Evolutionary conservation across 92 coral and sea anemone genomes (phyloP).

Genomic region (Paragorgia papillata): DNA sequence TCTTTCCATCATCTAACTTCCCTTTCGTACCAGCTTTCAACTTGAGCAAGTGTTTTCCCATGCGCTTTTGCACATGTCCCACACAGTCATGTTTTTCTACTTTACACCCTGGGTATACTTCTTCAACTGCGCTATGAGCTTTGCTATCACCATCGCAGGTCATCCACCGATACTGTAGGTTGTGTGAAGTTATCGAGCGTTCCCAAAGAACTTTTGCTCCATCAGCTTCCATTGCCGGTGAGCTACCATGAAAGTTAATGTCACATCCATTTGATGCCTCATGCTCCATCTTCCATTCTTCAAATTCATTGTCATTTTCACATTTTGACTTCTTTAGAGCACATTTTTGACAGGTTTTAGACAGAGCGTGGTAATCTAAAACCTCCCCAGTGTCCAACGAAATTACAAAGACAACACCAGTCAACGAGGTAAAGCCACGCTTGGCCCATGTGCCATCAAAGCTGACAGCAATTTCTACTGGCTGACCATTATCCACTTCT

Average conservation of each 20-base stretch:
- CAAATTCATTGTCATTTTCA: slow-evolving; percentile 25
- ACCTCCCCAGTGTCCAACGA: slow-evolving; percentile 50
- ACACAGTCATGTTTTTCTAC: slow-evolving; percentile 65
- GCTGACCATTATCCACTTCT: slow-evolving; percentile 8
- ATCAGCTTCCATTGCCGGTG: slow-evolving; percentile 67
- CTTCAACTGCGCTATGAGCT: slow-evolving; percentile 57
- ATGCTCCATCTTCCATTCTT: slow-evolving; percentile 27
- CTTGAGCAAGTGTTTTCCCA: slow-evolving; percentile 59
- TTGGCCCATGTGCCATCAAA: too few relatives aligned
- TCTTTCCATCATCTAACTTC: slow-evolving; percentile 60
- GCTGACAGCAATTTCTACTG: too few relatives aligned
- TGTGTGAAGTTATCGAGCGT: slow-evolving; percentile 52
- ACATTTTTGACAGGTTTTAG: slow-evolving; percentile 46
- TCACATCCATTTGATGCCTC: slow-evolving; percentile 28
- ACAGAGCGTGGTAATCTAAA: slow-evolving; percentile 40
- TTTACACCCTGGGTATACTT: slow-evolving; percentile 27
- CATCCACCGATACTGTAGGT: slow-evolving; percentile 62
- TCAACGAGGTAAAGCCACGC: slow-evolving; percentile 40
- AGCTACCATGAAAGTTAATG: slow-evolving; percentile 48
- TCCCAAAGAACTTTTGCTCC: slow-evolving; percentile 59
- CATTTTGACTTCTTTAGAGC: slow-evolving; percentile 54
- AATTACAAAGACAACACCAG: slow-evolving; percentile 38
- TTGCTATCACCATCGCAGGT: slow-evolving; percentile 63
- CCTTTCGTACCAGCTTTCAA: slow-evolving; percentile 57
- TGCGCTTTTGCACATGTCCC: slow-evolving; percentile 64